A percentile compares a stretch with the other conserved stretches of the same genome.
Conservation (phyloP, 2,888 invertebrate genomes). For the Lamellibrachia satsuma region DNA sequence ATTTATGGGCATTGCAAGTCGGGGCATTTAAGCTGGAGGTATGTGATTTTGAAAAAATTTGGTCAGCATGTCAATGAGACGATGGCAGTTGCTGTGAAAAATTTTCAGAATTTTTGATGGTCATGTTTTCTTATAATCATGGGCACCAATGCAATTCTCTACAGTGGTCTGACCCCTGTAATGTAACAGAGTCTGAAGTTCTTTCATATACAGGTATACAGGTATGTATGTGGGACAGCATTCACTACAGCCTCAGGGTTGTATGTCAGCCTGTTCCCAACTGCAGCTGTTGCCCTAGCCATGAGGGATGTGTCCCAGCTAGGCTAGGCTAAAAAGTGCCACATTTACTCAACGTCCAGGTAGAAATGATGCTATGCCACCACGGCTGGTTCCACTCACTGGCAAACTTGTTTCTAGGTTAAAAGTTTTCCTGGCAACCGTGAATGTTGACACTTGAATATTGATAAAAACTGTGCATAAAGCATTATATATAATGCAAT, state of each 20-base stretch:
- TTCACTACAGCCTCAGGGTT: background rate
- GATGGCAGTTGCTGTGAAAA: too few relatives aligned
- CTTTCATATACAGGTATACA: background rate
- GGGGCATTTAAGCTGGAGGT: too few relatives aligned
- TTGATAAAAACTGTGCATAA: background rate
- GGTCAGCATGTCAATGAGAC: too few relatives aligned
- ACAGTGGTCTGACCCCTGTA: background rate
- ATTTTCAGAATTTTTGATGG: too few relatives aligned
- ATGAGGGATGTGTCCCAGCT: constrained; percentile 22
- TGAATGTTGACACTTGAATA: constrained; percentile 6
- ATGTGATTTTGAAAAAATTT: too few relatives aligned
- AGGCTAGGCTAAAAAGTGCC: background rate
- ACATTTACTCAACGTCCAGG: background rate
- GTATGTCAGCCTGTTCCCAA: background rate
- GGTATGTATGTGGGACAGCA: background rate
- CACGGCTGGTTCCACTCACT: background rate
- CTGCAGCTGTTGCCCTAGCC: background rate
- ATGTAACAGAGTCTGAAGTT: background rate
- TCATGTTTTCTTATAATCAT: too few relatives aligned
- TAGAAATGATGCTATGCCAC: background rate
- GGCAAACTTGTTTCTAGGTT: background rate
- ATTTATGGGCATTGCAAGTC: too few relatives aligned
- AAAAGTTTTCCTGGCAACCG: background rate
- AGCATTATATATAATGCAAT: background rate
- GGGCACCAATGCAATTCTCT: too few relatives aligned